These are phyloP conservation scores for Amphilophus citrinellus DNA, from an alignment of 2,113 vertebrate species.

Conservation along the genomic window DNA sequence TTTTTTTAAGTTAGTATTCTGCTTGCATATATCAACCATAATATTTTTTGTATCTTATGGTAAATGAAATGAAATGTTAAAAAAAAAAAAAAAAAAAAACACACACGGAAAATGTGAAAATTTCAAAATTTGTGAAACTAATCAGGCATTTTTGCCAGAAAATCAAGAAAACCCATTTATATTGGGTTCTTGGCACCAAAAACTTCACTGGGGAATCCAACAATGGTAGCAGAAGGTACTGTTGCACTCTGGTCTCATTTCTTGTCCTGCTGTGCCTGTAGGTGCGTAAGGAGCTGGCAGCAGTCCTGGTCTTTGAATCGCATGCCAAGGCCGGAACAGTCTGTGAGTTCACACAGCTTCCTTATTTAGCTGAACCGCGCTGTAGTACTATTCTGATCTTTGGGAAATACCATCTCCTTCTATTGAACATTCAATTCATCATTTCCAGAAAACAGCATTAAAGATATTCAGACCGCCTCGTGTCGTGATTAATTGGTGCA, in stretches of 20 bases:
- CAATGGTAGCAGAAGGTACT: neutral
- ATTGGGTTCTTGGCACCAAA: neutral
- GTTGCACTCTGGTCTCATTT: neutral
- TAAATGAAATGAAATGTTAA: neutral
- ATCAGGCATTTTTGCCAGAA: neutral
- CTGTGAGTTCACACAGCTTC: conserved; percentile 83
- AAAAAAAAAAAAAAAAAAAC: too few relatives aligned
- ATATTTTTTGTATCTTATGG: neutral
- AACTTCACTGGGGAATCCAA: neutral
- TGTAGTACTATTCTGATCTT: neutral
- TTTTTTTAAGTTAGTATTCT: accelerated
- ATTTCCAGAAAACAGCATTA: neutral
- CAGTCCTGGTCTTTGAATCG: conserved; percentile 93
- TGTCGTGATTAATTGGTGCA: conserved; percentile 3
- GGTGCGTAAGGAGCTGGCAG: conserved; percentile 93
- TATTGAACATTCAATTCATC: neutral
- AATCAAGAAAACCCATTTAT: neutral
- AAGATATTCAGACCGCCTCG: neutral
- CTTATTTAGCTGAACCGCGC: neutral
- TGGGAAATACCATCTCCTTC: neutral
- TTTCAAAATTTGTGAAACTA: neutral
- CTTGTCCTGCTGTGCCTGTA: conserved; percentile 62
- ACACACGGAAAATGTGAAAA: too few relatives aligned
- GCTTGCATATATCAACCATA: neutral
- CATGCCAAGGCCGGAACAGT: conserved; percentile 92